Base-by-base conservation (phyloP, 2,113 vertebrate genomes). In the Calyptommatus sinebrachiatus region DNA sequence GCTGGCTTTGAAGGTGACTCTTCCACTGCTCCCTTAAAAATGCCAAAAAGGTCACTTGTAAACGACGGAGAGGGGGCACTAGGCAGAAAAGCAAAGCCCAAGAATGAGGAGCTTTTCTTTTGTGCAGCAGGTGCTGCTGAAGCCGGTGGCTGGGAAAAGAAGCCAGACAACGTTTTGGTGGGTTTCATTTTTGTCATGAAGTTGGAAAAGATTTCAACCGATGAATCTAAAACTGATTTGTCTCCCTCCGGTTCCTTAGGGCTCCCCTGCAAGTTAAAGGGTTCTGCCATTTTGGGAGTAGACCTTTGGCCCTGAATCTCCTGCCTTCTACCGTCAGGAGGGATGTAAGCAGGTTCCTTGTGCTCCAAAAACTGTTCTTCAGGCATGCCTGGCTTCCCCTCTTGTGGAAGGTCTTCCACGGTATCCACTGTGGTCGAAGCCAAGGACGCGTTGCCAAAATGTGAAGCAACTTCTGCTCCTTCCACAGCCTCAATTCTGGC, bases 121-220 rank as follows among this genome's bases (percentile, higher is more conserved):
- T 95, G 94, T 71, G 91, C 84, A 73, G 94, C 87, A 79, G 94
- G 87, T 3, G 41, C 50, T 9, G 87, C 90, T 7, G 94, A 87
- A 77, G 94, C 84, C 68, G 94, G 93, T 45, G 96, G 91, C 80
- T 93, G 91, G 78, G 96, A 96, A 88, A 97, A 98, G 86, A 97
- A 96, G 88, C 90, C 94, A 76, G 92, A 94, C 41, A 95, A 82
- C 2, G 95, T 88, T 94, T 97, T 97, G 69, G 92, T 95, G 8
- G 95, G 90, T 82, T 95, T 96, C 92, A 99, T 91, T 90, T 95
- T 99, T 63, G 96, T 96, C 92, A 98, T 92, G 80, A 98, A 97
- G 46, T 95, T 96, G 85, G 97, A 96, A 90, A 99, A 93, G 82
- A 95, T 92, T 88, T 97, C 97, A 87, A 94, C 91, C 69, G 97